These are phyloP conservation scores for Eurytoma californica DNA, from an alignment of 2,888 invertebrate genomes.

Conservation along the genomic window DNA sequence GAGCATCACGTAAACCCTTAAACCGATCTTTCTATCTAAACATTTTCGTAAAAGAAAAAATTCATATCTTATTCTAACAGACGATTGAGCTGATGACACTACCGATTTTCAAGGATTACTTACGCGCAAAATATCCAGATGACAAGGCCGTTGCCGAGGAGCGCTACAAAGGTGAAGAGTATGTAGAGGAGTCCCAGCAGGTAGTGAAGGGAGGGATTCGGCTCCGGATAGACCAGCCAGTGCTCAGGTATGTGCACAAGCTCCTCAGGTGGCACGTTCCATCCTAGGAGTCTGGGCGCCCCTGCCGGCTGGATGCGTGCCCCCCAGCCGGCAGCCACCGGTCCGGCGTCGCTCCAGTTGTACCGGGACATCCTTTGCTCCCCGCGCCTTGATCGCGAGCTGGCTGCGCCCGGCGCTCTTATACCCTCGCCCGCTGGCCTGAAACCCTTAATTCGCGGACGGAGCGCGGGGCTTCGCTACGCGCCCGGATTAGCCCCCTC, in stretches of 20 bases:
- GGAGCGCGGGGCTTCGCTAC: constrained; percentile 47
- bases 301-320: constrained; percentile 69
- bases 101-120: constrained; percentile 69
- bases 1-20: too few relatives aligned
- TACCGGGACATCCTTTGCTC: constrained; percentile 54
- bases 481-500: constrained; percentile 65
- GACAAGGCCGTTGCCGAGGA: constrained; percentile 89
- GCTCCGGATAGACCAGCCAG: constrained; percentile 88
- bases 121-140: constrained; percentile 89
- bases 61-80: too few relatives aligned
- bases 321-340: constrained; percentile 62
- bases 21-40: too few relatives aligned
- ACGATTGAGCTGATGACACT: too few relatives aligned
- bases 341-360: constrained; percentile 50
- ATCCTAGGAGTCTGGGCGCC: constrained; percentile 80
- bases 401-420: constrained; percentile 33
- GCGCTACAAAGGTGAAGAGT: constrained; percentile 83
- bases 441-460: constrained; percentile 60
- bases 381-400: constrained; percentile 30
- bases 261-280: constrained; percentile 87
- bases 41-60: too few relatives aligned
- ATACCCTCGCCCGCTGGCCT: constrained; percentile 41
- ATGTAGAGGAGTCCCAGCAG: constrained; percentile 86
- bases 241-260: constrained; percentile 83
- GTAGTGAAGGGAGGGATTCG: constrained; percentile 88